Evolutionary conservation across 1,140 invertebrate genomes (phyloP).

Genomic region (Anastrepha ludens): DNA sequence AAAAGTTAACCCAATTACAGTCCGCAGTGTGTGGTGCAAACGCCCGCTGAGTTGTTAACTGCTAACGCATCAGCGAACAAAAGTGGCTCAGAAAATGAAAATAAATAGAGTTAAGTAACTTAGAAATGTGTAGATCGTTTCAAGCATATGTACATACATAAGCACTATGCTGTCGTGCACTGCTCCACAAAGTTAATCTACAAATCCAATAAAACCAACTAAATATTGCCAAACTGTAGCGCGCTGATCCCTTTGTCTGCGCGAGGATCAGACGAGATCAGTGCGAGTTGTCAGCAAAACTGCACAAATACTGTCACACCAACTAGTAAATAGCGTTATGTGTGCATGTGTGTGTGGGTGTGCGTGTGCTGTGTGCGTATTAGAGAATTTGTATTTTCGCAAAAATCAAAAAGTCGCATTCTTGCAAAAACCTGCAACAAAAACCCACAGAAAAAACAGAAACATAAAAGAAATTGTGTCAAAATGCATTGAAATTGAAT

Average conservation of each 20-base stretch:
- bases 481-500: slow-evolving; percentile 43
- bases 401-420: slow-evolving; percentile 59
- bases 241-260: slow-evolving; percentile 52
- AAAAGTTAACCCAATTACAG: slow-evolving; percentile 1
- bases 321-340: slow-evolving; percentile 4
- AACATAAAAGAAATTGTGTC: slow-evolving; percentile 56
- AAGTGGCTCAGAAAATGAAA: background rate
- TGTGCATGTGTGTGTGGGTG: background rate
- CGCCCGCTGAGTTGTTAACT: slow-evolving; percentile 41
- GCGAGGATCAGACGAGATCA: slow-evolving; percentile 59
- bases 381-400: background rate
- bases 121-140: background rate
- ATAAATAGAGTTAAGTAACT: no score
- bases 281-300: slow-evolving; percentile 45
- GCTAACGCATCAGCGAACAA: background rate
- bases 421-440: slow-evolving; percentile 10
- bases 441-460: background rate
- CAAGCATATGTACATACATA: no score
- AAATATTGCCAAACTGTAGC: slow-evolving; percentile 68
- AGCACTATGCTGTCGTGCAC: background rate
- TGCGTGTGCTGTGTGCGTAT: background rate
- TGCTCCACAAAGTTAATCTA: slow-evolving; percentile 61
- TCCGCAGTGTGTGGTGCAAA: background rate
- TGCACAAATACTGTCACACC: background rate
- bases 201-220: slow-evolving; percentile 71